Evolutionary conservation across 2,113 vertebrate genomes (phyloP).

Genomic region (Pelvicachromis taeniatus): DNA sequence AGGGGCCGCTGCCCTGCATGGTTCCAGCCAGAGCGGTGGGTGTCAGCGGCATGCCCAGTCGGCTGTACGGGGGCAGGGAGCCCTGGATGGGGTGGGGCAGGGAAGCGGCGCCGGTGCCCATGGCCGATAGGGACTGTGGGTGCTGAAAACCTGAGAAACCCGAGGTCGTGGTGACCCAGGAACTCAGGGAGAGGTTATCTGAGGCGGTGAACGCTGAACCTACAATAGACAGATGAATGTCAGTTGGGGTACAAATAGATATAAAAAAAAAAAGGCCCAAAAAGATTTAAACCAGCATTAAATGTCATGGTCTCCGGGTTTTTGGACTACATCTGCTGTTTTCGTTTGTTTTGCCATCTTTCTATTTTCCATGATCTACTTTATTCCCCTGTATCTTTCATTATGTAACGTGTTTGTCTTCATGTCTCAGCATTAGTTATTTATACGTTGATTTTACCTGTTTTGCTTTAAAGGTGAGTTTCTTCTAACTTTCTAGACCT

Average conservation of each 20-base stretch:
- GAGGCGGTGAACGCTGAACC: constrained; percentile 94
- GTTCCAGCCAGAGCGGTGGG: constrained; percentile 85
- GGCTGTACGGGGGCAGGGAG: constrained; percentile 89
- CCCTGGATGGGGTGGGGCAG: constrained; percentile 94
- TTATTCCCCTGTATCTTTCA: background rate
- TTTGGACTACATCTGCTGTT: background rate
- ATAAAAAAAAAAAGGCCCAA: no score
- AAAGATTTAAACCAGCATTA: background rate
- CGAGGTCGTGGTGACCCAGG: constrained; percentile 92
- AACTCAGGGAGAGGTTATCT: constrained; percentile 92
- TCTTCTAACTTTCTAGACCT: background rate
- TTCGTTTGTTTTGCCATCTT: background rate
- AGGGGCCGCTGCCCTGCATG: constrained; percentile 91
- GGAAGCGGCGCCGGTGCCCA: constrained; percentile 80
- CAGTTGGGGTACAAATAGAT: background rate
- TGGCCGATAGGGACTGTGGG: constrained; percentile 87
- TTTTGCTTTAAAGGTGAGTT: background rate
- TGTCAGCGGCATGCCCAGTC: constrained; percentile 89
- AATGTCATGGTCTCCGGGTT: background rate
- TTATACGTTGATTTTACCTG: background rate
- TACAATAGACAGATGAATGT: constrained; percentile 39
- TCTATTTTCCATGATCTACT: background rate
- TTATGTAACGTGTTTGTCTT: background rate
- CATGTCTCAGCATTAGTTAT: background rate
- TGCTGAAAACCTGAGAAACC: constrained; percentile 94